These are phyloP conservation scores for Pristis pectinata DNA, from an alignment of 2,797 vertebrate genomes.

Conservation along the genomic window DNA sequence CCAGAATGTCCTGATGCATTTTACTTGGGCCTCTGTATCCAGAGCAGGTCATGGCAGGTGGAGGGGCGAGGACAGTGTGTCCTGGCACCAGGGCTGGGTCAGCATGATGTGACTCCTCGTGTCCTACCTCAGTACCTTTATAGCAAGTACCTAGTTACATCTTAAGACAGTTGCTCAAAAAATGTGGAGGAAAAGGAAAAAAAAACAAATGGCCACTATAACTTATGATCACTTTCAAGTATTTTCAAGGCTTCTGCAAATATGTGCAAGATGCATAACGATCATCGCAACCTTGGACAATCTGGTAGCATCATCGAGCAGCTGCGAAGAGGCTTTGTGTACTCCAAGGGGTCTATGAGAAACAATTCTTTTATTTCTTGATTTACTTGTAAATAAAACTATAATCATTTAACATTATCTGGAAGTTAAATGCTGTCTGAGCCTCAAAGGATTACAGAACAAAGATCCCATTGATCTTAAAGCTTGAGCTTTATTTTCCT, in stretches of 20 bases:
- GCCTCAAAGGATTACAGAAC: neutral
- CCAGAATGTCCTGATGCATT: too few species aligned
- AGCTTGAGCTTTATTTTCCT: neutral
- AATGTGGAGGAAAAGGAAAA: neutral
- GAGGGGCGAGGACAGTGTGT: too few species aligned
- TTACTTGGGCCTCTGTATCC: too few species aligned
- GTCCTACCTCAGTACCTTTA: neutral
- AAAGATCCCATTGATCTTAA: neutral
- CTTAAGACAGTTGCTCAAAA: neutral
- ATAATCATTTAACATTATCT: neutral
- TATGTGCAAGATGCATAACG: neutral
- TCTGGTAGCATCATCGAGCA: neutral
- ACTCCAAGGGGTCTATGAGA: neutral
- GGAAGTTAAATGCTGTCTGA: neutral
- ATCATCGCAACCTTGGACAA: neutral
- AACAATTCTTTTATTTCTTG: neutral
- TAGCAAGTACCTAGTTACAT: neutral
- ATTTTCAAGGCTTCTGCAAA: neutral
- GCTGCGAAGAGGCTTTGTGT: neutral
- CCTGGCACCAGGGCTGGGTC: too few species aligned
- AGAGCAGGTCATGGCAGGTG: too few species aligned
- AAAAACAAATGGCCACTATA: too few species aligned
- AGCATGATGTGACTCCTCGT: neutral
- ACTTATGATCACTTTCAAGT: neutral
- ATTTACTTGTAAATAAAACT: neutral